Base-by-base conservation (phyloP, 2,113 vertebrate genomes). In the Ailurus styani region DNA sequence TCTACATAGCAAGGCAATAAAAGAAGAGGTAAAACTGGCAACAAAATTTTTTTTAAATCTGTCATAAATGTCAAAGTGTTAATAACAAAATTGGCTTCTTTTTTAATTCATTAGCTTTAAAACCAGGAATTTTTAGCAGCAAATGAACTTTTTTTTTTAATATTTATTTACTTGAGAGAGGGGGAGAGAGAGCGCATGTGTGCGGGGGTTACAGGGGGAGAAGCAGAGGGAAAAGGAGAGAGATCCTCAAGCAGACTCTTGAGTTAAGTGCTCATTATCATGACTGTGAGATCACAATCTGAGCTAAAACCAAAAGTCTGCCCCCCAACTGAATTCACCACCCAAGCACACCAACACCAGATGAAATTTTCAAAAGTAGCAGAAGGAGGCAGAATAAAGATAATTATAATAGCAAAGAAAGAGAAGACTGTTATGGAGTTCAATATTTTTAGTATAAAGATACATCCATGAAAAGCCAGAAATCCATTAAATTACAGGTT, bases 51-150 rank as follows among this genome's bases (percentile, higher is more conserved):
- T 66, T n/a, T 37, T 50, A 57, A 93, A 86, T 91, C 25, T 57
- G 85, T 95, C 55, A 42, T 90, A 34, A 10, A 70, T 75, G 25
- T 81, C 68, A 90, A 27, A 92, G 29, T 73, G 29, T 83, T 64
- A 68, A 47, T 79, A 91, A 72, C 18, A 94, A 94, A 94, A 91
- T 72, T 85, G 34, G 1, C 47, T 97, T 93, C 9, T 50, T 95
- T 88, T 96, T 95, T 62, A 86, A 79, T 78, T 97, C 13, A 81
- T 85, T 86, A 73, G 20, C 37, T 95, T 93, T 57, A 55, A 94
- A 91, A 54, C 23, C 15, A 68, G 86, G 54, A 73, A 79, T 92
- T 95, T 91, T 84, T 34, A 90, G 45, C 47, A 83, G 20, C 40
- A 89, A 54, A 47, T 54, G 14, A 82, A 86, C 37, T 86, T 70